Evolutionary conservation across 1,140 invertebrate species (phyloP), one percentile per base, ranked within the genome.

Genomic region (Lepidostoma basale): DNA sequence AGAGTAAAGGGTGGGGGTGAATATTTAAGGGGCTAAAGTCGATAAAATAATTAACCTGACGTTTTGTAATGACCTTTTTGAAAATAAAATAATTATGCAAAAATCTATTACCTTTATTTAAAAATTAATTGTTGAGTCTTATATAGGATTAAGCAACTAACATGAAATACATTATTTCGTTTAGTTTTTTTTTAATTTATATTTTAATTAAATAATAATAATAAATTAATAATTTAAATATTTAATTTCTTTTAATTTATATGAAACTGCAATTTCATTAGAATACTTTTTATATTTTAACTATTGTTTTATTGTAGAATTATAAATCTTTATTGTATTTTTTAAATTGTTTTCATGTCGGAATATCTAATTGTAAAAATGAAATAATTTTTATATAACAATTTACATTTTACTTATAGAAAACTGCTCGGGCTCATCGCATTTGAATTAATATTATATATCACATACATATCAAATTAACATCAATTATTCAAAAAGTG

Each of bases 381-480:
- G 16, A 44, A 44, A 44, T 44, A 44, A 44, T 9, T 44, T 12
- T 44, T 8, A 5, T 16, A 52, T 26, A 25, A 1, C 12, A 25
- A 52, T 52, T 52, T 3, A 52, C 2, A 52, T 25, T 58, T 8
- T 62, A 0, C 20, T 44, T 62, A 3, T 62, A 44, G 30, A 62
- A 44, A 44, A 52, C 9, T 45, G 25, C 36, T 62, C 40, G 54
- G 54, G 18, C 20, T 59, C 26, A 28, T 44, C 8, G 16, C 4
- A 28, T 45, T 39, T 22, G 30, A 45, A 52, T 52, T 52, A 12
- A 3, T 52, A 52, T n/a, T 26, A 65, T 54, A 26, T 65, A 65
- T 65, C 62, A 54, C 9, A 54, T 54, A 65, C 62, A 65, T 65
- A 65, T 65, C 62, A 65, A 54, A 23, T 26, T 14, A 36, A 33